Conservation (phyloP, 2,797 vertebrate species). For the Diceros bicornis region DNA sequence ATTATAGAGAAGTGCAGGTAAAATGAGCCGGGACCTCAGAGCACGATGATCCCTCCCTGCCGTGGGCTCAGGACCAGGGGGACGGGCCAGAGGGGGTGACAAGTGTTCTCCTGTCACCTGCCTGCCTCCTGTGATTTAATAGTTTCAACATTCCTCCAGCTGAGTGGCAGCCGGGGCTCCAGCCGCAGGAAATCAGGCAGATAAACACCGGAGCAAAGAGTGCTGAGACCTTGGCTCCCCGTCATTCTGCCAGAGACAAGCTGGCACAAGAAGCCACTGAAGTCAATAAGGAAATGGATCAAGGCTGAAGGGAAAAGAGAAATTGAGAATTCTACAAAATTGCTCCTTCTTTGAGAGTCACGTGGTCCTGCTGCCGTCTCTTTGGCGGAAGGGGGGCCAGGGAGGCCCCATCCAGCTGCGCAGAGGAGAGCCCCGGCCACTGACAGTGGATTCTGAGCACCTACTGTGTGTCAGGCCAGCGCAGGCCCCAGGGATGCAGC, state of each 20-base stretch:
- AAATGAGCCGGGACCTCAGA: neutral
- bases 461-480: neutral
- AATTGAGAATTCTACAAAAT: neutral
- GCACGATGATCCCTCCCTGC: neutral
- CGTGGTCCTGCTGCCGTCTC: slow-evolving; percentile 1
- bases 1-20: neutral
- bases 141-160: slow-evolving; percentile 73
- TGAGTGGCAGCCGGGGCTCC: slow-evolving; percentile 56
- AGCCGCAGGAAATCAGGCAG: slow-evolving; percentile 70
- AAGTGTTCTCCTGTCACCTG: slow-evolving; percentile 32
- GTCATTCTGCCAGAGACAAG: slow-evolving; percentile 76
- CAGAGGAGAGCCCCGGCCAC: neutral
- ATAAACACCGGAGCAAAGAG: slow-evolving; percentile 80
- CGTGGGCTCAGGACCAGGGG: neutral
- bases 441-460: neutral
- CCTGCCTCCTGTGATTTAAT: slow-evolving; percentile 74
- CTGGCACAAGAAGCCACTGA: slow-evolving; percentile 16
- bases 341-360: slow-evolving; percentile 1
- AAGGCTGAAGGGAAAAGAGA: neutral
- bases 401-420: neutral
- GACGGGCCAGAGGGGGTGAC: neutral
- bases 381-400: neutral
- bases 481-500: accelerated
- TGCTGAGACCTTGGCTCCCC: slow-evolving; percentile 74
- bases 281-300: slow-evolving; percentile 58